Conservation (phyloP, 2,113 vertebrate species). For the Paramormyrops kingsleyae region DNA sequence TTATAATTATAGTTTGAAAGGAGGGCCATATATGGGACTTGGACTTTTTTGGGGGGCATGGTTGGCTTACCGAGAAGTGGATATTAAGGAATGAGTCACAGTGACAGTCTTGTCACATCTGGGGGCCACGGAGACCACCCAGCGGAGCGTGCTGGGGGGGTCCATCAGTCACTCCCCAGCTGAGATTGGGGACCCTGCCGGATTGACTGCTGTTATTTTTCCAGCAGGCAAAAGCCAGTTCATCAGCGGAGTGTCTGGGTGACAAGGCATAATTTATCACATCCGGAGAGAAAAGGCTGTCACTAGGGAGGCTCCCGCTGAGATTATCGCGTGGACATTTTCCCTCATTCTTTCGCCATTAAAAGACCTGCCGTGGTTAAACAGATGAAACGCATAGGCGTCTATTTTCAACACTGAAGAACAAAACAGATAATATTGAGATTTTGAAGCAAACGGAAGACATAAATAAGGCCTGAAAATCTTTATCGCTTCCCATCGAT, state of each 20-base stretch:
- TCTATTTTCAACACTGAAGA: background rate
- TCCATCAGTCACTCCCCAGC: background rate
- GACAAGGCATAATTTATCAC: conserved; percentile 3
- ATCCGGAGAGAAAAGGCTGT: background rate
- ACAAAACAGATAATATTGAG: background rate
- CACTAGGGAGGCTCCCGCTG: too few species aligned
- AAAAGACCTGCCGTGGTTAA: background rate
- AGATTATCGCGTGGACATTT: background rate
- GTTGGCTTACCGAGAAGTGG: background rate
- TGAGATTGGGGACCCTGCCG: background rate
- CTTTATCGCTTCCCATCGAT: background rate
- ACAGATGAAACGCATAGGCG: background rate
- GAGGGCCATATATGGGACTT: background rate
- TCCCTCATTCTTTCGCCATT: background rate
- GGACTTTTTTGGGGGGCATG: background rate
- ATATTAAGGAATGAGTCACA: background rate
- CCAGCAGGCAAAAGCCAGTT: background rate
- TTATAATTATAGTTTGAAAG: background rate
- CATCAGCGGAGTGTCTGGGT: background rate
- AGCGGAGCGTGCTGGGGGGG: background rate
- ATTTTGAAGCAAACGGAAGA: background rate
- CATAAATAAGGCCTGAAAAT: background rate
- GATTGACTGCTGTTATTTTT: background rate
- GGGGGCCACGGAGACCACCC: background rate
- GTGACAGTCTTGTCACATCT: background rate